Evolutionary conservation across 2,113 vertebrate species (phyloP).

Genomic region (Gadus chalcogrammus): DNA sequence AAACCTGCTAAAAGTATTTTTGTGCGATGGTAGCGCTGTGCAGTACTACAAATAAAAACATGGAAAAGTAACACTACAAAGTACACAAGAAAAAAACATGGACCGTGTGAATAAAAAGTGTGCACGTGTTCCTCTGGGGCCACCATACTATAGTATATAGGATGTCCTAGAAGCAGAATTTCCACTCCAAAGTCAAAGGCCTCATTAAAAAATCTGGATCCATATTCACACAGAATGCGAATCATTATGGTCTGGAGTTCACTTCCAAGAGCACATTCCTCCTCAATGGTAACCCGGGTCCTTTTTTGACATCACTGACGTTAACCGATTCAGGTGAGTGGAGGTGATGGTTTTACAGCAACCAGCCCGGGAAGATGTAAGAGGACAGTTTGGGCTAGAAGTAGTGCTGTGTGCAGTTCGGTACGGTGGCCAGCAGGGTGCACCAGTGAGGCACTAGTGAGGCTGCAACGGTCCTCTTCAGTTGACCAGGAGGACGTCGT

Average conservation of each 20-base stretch:
- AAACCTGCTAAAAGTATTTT: not conserved
- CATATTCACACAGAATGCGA: too few relatives aligned
- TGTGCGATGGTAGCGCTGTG: not conserved
- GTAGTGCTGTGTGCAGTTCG: not conserved
- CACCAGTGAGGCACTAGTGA: conserved; percentile 5
- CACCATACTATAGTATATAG: too few relatives aligned
- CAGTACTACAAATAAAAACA: not conserved
- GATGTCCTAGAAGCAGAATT: too few relatives aligned
- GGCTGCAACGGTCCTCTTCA: conserved; percentile 39
- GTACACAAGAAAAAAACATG: not conserved
- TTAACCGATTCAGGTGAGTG: not conserved
- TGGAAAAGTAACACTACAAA: not conserved
- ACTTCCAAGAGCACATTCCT: too few relatives aligned
- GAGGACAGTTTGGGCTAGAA: too few relatives aligned
- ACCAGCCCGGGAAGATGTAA: too few relatives aligned
- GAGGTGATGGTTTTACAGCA: not conserved
- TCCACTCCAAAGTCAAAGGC: too few relatives aligned
- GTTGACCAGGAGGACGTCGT: conserved; percentile 74
- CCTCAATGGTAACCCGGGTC: too few relatives aligned
- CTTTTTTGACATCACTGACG: too few relatives aligned
- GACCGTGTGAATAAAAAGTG: not conserved
- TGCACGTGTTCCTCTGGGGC: too few relatives aligned
- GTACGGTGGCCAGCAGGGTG: conserved; percentile 42
- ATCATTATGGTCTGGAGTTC: too few relatives aligned
- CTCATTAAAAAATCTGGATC: too few relatives aligned